Evolutionary conservation across 2,888 invertebrate species (phyloP), one percentile per base, ranked within the genome.

Genomic region (Eupsilia transversa): DNA sequence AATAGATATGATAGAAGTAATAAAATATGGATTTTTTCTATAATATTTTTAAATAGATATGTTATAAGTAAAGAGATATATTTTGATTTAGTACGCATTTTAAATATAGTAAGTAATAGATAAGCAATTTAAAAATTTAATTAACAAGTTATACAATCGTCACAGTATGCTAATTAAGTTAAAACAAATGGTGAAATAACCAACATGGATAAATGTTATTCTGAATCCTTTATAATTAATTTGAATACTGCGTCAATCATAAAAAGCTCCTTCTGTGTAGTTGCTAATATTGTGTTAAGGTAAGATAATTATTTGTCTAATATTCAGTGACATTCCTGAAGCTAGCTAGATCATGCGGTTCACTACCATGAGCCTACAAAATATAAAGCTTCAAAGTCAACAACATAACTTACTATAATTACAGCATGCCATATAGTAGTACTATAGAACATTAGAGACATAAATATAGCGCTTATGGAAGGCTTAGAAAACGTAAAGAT

Each of bases 61-160:
- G 74, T 74, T 76, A 79, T 78, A 76, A 82, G 83, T 76, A 82
- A 84, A 88, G 86, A 87, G 86, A 86, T 79, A 87, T 87, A 84
- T 87, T 86, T 85, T 76, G 63, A 68, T 77, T 69, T 63, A 64
- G 41, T 49, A 72, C 56, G 57, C 56, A 76, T 59, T 72, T 72
- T 72, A 60, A 75, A 70, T 78, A 77, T 65, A 54, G 17, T 72
- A 64, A 54, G 17, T 72, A 64, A 66, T 66, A 86, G 77, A 74
- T 49, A 82, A 86, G 86, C 88, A 80, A 87, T 86, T 77, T 41
- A 67, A 10, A 49, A 27, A 35, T 59, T 59, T 46, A 49, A 33
- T 60, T 68, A 35, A 52, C 52, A 81, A 73, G 52, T 52, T 38
- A 65, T 57, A 64, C n/a, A 69, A 69, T 49, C 54, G 38, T 66